These are phyloP conservation scores for Bufo bufo DNA, from an alignment of 2,113 vertebrate genomes.

Conservation along the genomic window DNA sequence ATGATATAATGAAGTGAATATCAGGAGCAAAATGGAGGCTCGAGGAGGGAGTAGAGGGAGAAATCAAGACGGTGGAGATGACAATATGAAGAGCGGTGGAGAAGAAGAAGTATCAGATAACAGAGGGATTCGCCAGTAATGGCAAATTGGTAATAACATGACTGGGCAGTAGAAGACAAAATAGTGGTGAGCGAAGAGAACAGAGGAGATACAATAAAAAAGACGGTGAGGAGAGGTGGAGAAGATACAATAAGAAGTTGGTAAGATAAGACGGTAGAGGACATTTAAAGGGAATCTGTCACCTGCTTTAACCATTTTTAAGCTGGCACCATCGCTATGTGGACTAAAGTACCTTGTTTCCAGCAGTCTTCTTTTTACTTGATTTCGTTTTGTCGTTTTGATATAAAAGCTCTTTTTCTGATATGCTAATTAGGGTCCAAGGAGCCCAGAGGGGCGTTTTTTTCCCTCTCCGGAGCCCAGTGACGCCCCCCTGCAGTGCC, in stretches of 20 bases:
- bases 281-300: no score
- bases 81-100: background rate
- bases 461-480: no score
- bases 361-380: no score
- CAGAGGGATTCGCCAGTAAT: background rate
- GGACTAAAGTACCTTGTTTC: no score
- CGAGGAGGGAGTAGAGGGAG: background rate
- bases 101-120: background rate
- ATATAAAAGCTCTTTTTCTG: no score
- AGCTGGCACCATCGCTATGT: no score
- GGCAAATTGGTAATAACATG: background rate
- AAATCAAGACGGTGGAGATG: background rate
- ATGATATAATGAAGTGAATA: background rate
- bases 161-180: background rate
- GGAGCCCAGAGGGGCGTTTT: no score
- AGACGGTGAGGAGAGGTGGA: background rate
- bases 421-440: no score
- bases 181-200: background rate
- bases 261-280: background rate
- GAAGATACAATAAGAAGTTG: background rate
- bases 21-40: background rate
- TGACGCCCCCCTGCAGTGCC: no score
- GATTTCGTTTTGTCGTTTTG: no score
- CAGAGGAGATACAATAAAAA: background rate
- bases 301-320: no score